Conservation (phyloP, 2,113 vertebrate species). For the Mesocricetus auratus region DNA sequence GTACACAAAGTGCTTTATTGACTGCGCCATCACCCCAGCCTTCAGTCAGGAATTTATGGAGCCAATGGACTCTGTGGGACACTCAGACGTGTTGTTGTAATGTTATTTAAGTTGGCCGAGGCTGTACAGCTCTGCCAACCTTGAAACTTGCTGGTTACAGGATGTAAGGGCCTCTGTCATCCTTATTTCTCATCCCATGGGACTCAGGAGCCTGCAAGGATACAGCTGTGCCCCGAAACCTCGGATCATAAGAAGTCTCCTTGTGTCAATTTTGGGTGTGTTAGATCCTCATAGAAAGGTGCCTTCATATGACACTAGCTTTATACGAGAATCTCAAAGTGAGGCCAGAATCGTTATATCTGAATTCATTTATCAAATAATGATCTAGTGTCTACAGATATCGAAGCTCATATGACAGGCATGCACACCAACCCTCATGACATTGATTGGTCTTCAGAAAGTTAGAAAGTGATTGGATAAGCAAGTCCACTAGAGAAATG, state of each 20-base stretch:
- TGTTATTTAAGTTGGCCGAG: neutral
- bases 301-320: accelerated
- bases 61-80: neutral
- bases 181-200: accelerated
- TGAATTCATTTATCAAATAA: neutral
- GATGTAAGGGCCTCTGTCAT: accelerated
- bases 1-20: neutral
- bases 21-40: neutral
- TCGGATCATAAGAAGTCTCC: neutral
- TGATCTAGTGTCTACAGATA: neutral
- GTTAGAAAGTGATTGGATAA: neutral
- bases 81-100: neutral
- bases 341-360: neutral
- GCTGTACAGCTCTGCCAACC: neutral
- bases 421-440: accelerated
- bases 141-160: too few relatives aligned
- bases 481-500: neutral
- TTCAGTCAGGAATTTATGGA: neutral
- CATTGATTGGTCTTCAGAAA: neutral
- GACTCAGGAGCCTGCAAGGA: too few relatives aligned
- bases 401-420: neutral
- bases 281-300: too few relatives aligned
- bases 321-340: neutral
- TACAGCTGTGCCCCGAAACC: accelerated
- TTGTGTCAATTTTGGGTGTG: accelerated